A percentile compares a stretch with the other conserved stretches of the same genome.
Evolutionary conservation across 2,888 invertebrate genomes (phyloP).

Genomic region (Tribolium freemani): DNA sequence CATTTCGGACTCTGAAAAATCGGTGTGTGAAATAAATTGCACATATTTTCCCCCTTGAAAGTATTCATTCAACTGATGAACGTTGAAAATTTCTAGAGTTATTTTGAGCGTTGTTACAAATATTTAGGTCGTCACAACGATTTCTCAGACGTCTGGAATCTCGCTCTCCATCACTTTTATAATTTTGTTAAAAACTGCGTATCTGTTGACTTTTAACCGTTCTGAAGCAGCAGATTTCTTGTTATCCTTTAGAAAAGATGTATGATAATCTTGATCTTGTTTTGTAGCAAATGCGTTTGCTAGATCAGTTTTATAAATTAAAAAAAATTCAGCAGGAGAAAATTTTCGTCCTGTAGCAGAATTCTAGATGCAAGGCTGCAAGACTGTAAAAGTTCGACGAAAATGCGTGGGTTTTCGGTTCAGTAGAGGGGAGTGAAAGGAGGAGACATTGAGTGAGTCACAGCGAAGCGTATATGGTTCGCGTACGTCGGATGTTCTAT

Average conservation of each 20-base stretch:
- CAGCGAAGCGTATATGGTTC: slow-evolving; percentile 26
- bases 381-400: not conserved
- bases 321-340: no score
- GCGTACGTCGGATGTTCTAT: slow-evolving; percentile 1
- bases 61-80: slow-evolving; percentile 6
- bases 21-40: not conserved
- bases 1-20: not conserved
- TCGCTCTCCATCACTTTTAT: not conserved
- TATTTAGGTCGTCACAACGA: slow-evolving; percentile 40
- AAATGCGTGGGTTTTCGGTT: not conserved
- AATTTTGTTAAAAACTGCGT: not conserved
- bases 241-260: no score
- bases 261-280: no score
- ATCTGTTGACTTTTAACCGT: no score
- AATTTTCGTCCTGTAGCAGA: no score
- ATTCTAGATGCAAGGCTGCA: not conserved
- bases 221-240: not conserved
- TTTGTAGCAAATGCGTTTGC: no score
- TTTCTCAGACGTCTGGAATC: slow-evolving; percentile 24
- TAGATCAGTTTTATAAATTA: no score
- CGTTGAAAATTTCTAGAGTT: slow-evolving; percentile 38
- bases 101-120: slow-evolving; percentile 40
- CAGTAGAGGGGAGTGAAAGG: not conserved
- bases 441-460: slow-evolving; percentile 28
- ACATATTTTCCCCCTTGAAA: slow-evolving; percentile 22